A percentile compares a stretch with the other conserved stretches of the same genome.
Evolutionary conservation across 2,888 invertebrate species (phyloP).

Genomic region (Tetrapedia diversipes): DNA sequence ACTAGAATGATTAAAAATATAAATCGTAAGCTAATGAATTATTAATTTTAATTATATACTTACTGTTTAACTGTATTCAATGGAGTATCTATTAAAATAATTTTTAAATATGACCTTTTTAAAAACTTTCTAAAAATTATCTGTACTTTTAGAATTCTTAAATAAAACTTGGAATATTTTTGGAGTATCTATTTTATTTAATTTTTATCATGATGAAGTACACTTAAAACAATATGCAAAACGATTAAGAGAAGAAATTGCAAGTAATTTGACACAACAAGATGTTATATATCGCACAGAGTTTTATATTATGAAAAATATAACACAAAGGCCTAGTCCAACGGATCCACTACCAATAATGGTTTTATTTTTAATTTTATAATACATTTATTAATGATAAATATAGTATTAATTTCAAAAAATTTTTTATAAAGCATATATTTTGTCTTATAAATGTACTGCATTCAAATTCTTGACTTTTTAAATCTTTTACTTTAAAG

Average conservation of each 20-base stretch:
- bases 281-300: slow-evolving; percentile 74
- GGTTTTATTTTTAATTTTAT: slow-evolving; percentile 62
- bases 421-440: not conserved
- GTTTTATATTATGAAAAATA: slow-evolving; percentile 65
- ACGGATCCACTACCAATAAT: slow-evolving; percentile 70
- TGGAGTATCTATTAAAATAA: not conserved
- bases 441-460: too few relatives aligned
- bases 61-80: not conserved
- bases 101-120: not conserved
- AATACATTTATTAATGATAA: not conserved
- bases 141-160: slow-evolving; percentile 72
- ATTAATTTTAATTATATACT: not conserved
- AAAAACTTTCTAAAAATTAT: not conserved
- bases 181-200: slow-evolving; percentile 78
- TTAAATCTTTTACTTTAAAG: too few relatives aligned
- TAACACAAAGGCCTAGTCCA: slow-evolving; percentile 58
- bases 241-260: slow-evolving; percentile 77
- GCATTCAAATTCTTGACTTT: too few relatives aligned
- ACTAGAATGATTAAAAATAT: not conserved
- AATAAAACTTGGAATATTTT: slow-evolving; percentile 78
- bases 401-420: not conserved
- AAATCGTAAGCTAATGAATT: not conserved
- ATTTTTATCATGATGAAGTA: slow-evolving; percentile 73
- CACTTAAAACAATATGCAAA: slow-evolving; percentile 79
- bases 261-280: slow-evolving; percentile 71